A percentile compares a stretch with the other conserved stretches of the same genome.
Evolutionary conservation across 2,797 vertebrate genomes (phyloP).

Genomic region (Catostomus latipinnis): DNA sequence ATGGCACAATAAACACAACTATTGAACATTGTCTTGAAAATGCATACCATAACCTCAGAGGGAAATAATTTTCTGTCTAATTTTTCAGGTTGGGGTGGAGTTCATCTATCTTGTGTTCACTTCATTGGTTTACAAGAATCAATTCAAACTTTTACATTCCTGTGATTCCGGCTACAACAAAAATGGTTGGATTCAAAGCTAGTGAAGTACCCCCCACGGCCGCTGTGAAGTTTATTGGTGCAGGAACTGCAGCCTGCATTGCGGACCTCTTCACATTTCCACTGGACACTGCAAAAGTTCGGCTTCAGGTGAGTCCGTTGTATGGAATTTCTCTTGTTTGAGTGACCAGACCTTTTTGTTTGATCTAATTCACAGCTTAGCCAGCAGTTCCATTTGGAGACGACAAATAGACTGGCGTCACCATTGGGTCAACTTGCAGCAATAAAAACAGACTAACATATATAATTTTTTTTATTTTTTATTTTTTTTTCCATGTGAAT

Average conservation of each 20-base stretch:
- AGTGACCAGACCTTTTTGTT: background rate
- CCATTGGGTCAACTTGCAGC: background rate
- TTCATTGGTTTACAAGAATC: constrained; percentile 48
- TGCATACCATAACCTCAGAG: background rate
- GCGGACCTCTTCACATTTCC: constrained; percentile 91
- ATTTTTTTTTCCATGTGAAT: constrained; percentile 7
- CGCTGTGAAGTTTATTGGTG: constrained; percentile 86
- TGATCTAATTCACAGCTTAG: background rate
- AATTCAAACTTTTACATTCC: constrained; percentile 24
- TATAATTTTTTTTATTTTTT: background rate
- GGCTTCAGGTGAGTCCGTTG: constrained; percentile 82
- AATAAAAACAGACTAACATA: constrained; percentile 15
- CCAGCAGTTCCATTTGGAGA: background rate
- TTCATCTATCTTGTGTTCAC: constrained; percentile 71
- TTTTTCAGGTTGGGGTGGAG: constrained; percentile 73
- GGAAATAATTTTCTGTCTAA: background rate
- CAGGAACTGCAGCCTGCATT: constrained; percentile 87
- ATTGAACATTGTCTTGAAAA: background rate
- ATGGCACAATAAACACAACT: no score
- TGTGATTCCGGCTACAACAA: constrained; percentile 38
- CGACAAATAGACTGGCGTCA: background rate
- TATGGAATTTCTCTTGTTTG: background rate
- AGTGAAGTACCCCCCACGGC: constrained; percentile 84
- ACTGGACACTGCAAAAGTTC: constrained; percentile 89
- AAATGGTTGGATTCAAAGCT: constrained; percentile 88